Base-by-base conservation (phyloP, 2,888 invertebrate species). In the Thalpophila matura region DNA sequence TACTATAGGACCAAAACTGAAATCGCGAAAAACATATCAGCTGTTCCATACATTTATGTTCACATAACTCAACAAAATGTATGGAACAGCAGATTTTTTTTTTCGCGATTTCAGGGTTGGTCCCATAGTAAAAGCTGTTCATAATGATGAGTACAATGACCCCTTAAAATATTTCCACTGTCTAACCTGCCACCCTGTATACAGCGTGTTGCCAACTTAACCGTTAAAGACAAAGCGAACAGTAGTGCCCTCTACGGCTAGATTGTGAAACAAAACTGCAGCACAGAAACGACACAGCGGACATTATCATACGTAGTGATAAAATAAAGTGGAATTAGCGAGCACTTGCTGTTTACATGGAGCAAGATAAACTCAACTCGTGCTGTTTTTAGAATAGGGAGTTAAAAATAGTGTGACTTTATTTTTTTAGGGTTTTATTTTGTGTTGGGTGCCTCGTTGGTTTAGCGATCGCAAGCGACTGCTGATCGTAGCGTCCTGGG, bases 221-320 rank as follows among this genome's bases (percentile, higher is more conserved):
- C 38, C 33, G 67, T 73, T 40, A 49, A 49, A 72, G 35, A 72
- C 51, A 33, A 55, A 50, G 58, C 46, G 31, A 12, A 57, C 74
- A 29, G 20, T 46, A 68, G 67, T 50, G 67, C 74, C 67, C 74
- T 68, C 68, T 68, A 51, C 26, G 67, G 73, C 14, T 22, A 57
- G 50, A 68, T 68, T 73, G 35, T 37, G 50, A 35, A 73, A 65
- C 66, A 49, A 72, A 68, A 68, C 66, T 65, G 67, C 74, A 66
- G 45, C 47, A 12, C 29, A 46, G 33, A 46, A 66, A 73, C 67
- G 74, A 57, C 72, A 73, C 29, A 73, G 35, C 9, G 35, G 50
- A 66, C 68, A 73, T 68, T 73, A 68, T 68, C 67, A 66, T 68
- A 73, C 49, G 49, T 40, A 66, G 67, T 73, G 67, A 68, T 68